Conservation (phyloP, 2,797 vertebrate species). For the Kryptolebias ocellatus region DNA sequence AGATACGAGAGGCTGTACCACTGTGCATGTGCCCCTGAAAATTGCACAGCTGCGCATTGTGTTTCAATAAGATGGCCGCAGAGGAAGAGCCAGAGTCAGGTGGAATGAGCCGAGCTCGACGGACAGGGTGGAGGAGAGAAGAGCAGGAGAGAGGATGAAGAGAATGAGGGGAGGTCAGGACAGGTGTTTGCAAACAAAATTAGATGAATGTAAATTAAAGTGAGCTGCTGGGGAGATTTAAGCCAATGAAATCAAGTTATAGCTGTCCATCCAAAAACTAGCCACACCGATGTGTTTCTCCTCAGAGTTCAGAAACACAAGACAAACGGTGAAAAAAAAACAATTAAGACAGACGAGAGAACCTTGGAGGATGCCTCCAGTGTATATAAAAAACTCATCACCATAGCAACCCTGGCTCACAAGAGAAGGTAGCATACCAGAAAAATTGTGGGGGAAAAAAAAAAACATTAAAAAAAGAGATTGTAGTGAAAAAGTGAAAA, state of each 20-base stretch:
- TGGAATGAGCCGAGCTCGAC: slow-evolving; percentile 17
- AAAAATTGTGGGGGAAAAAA: slow-evolving; percentile 38
- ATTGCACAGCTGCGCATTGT: slow-evolving; percentile 29
- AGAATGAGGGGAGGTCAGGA: slow-evolving; percentile 1
- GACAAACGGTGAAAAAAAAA: slow-evolving; percentile 67
- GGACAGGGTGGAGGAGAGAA: slow-evolving; percentile 22
- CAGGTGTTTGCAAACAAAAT: no score
- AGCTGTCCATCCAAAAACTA: slow-evolving; percentile 17
- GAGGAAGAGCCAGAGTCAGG: slow-evolving; percentile 25
- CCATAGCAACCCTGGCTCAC: slow-evolving; percentile 75
- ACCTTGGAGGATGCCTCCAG: slow-evolving; percentile 63
- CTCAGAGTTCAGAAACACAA: slow-evolving; percentile 47
- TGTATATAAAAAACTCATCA: slow-evolving; percentile 62
- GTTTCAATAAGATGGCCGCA: slow-evolving; percentile 19
- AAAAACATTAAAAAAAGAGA: slow-evolving; percentile 30
- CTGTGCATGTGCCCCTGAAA: neutral
- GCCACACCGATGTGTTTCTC: slow-evolving; percentile 49
- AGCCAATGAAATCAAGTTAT: slow-evolving; percentile 9
- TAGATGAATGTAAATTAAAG: slow-evolving; percentile 11
- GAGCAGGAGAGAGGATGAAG: slow-evolving; percentile 39
- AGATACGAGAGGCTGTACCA: slow-evolving; percentile 31
- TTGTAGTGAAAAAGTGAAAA: slow-evolving; percentile 25
- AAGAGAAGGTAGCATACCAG: slow-evolving; percentile 67
- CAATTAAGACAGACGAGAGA: slow-evolving; percentile 32
- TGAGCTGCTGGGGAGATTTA: neutral